Evolutionary conservation across 2,888 invertebrate species (phyloP), one percentile per base, ranked within the genome.

Genomic region (Diarsia mendica): DNA sequence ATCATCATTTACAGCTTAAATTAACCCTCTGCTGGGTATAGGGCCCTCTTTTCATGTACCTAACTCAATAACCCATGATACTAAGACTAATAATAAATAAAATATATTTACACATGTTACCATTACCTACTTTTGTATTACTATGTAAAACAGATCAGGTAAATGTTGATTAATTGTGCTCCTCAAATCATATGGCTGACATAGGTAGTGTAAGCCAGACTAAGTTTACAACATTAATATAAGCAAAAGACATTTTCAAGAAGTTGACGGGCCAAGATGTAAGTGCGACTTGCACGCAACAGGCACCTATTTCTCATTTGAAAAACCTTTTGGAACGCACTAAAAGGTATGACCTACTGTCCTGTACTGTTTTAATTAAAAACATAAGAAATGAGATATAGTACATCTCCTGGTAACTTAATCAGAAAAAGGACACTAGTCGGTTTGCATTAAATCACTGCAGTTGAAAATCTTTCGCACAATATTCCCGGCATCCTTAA

Each of bases 401-500:
- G n/a, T 3, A 64, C 18, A 33, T 23, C 9, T n/a, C 2, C 15
- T 0, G 3, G 23, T 58, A 15, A 20, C 23, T 39, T 15, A 9
- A 9, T 53, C 39, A 55, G 18, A 23, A 23, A 5, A 13, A 4
- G 11, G 10, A 60, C 10, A 23, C 20, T 9, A n/a, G 1, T 6
- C 49, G 1, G 2, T 23, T n/a, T 9, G 5, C 49, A 33, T 20
- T 1, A 23, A 13, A 39, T 58, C 18, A 18, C 20, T 51, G 8
- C 8, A 49, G 3, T 23, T 23, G 10, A 51, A 73, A 77, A 67
- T 49, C 13, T 65, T 3, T 28, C 51, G 39, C 28, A 58, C 72
- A 58, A 39, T 11, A 18, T 8, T 18, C 2, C 2, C 23, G n/a
- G 2, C 28, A 28, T 58, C 18, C 6, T 9, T 13, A 20, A 53